Evolutionary conservation across 2,888 invertebrate species (phyloP).

Genomic region (Melieria crassipennis): DNA sequence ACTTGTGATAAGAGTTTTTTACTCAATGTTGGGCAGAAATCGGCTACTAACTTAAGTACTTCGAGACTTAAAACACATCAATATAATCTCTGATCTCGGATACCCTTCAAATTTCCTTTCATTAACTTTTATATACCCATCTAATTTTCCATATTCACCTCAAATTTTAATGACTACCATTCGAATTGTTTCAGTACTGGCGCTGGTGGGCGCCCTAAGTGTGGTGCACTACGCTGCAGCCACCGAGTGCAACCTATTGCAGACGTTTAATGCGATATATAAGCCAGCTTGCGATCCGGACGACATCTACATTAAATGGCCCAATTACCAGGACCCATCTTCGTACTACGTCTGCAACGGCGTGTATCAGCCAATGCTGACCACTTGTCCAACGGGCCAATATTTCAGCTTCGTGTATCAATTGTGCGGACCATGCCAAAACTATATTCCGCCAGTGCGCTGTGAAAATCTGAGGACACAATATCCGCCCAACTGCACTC

Average conservation of each 20-base stretch:
- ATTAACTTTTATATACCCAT: too few relatives aligned
- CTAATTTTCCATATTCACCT: neutral
- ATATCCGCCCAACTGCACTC: slow-evolving; percentile 16
- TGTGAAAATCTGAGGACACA: slow-evolving; percentile 43
- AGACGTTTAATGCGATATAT: slow-evolving; percentile 32
- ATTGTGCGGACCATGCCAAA: slow-evolving; percentile 44
- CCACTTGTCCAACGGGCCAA: slow-evolving; percentile 40
- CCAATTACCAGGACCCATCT: slow-evolving; percentile 44
- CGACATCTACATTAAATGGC: slow-evolving; percentile 42
- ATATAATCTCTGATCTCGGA: too few relatives aligned
- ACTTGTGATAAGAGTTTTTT: too few relatives aligned
- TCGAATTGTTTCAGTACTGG: slow-evolving; percentile 46
- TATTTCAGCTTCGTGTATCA: slow-evolving; percentile 54
- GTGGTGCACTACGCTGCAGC: slow-evolving; percentile 19
- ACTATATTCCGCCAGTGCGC: slow-evolving; percentile 48
- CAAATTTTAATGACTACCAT: neutral
- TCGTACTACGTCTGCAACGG: slow-evolving; percentile 46
- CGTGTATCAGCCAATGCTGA: neutral
- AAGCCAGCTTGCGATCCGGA: slow-evolving; percentile 40
- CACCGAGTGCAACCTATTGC: slow-evolving; percentile 13
- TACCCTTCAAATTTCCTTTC: too few relatives aligned
- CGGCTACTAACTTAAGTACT: too few relatives aligned
- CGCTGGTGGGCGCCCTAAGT: slow-evolving; percentile 45
- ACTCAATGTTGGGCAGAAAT: too few relatives aligned
- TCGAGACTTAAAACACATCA: too few relatives aligned